A percentile compares a stretch with the other conserved stretches of the same genome.
Conservation (phyloP, 2,797 vertebrate species). For the Pangasius djambal region DNA sequence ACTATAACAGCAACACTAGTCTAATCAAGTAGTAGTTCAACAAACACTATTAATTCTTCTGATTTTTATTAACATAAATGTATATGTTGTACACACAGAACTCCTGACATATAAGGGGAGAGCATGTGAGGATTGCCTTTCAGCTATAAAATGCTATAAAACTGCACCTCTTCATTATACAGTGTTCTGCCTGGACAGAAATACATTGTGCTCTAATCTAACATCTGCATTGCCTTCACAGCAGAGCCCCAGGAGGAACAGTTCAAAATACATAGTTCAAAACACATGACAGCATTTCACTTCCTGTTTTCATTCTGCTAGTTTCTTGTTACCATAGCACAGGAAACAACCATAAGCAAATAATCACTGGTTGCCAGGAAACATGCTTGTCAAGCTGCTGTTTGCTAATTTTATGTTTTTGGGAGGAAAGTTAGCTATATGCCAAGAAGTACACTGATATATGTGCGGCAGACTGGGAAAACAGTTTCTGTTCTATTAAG, state of each 20-base stretch:
- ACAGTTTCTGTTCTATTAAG: background rate
- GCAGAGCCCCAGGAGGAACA: slow-evolving; percentile 37
- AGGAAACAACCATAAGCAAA: slow-evolving; percentile 66
- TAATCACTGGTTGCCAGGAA: slow-evolving; percentile 71
- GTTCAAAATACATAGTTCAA: slow-evolving; percentile 61
- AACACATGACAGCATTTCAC: slow-evolving; percentile 52
- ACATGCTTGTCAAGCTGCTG: slow-evolving; percentile 57
- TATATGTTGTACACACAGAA: background rate
- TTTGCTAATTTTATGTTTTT: slow-evolving; percentile 61
- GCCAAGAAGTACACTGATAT: slow-evolving; percentile 43
- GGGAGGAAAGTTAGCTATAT: slow-evolving; percentile 46
- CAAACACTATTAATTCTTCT: background rate
- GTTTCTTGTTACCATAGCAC: slow-evolving; percentile 70
- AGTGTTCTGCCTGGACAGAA: background rate
- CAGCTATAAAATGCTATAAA: slow-evolving; percentile 4
- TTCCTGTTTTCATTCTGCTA: slow-evolving; percentile 73
- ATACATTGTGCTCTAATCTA: background rate
- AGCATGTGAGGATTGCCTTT: background rate
- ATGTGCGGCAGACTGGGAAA: background rate
- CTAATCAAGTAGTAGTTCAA: background rate
- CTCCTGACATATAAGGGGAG: background rate
- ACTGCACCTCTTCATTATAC: background rate
- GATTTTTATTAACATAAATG: background rate
- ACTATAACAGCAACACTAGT: background rate
- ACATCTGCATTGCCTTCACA: slow-evolving; percentile 24